Evolutionary conservation across 2,888 invertebrate species (phyloP), one percentile per base, ranked within the genome.

Genomic region (Pyrgus malvae): DNA sequence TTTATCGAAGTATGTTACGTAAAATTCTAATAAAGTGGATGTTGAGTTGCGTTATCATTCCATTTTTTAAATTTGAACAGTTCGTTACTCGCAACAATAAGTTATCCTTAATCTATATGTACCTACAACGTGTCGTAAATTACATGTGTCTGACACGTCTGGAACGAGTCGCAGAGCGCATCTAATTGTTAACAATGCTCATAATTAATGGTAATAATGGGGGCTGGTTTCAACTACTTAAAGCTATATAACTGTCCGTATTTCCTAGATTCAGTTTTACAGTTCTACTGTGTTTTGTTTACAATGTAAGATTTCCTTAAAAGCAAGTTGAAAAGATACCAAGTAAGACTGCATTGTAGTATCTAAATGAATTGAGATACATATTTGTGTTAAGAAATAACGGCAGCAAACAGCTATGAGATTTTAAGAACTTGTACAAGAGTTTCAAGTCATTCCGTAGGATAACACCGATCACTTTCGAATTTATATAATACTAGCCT

Each of bases 341-440:
- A n/a, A n/a, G n/a, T n/a, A n/a, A n/a, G n/a, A n/a, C n/a, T n/a
- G 42, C 35, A 33, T 27, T 25, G 12, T 17, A 12, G 12, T 44
- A 51, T 27, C 51, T 35, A 35, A 50, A 42, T 35, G 12, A 51
- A 51, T 44, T 44, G 11, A 42, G 50, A 42, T 35, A 51, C 8
- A 9, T 1, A 27, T 51, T 35, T 42, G 11, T 31, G 40, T 41
- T 45, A 12, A 14, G 27, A 19, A 23, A 23, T 17, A n/a, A n/a
- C n/a, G n/a, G n/a, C n/a, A n/a, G n/a, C n/a, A n/a, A n/a, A n/a
- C n/a, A n/a, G n/a, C n/a, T n/a, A n/a, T n/a, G n/a, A n/a, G n/a
- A n/a, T n/a, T n/a, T n/a, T n/a, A n/a, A n/a, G n/a, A n/a, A n/a
- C n/a, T n/a, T n/a, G n/a, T n/a, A n/a, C n/a, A n/a, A n/a, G n/a